Evolutionary conservation across 2,113 vertebrate genomes (phyloP), one percentile per base, ranked within the genome.

Genomic region (Lophotis ruficrista): DNA sequence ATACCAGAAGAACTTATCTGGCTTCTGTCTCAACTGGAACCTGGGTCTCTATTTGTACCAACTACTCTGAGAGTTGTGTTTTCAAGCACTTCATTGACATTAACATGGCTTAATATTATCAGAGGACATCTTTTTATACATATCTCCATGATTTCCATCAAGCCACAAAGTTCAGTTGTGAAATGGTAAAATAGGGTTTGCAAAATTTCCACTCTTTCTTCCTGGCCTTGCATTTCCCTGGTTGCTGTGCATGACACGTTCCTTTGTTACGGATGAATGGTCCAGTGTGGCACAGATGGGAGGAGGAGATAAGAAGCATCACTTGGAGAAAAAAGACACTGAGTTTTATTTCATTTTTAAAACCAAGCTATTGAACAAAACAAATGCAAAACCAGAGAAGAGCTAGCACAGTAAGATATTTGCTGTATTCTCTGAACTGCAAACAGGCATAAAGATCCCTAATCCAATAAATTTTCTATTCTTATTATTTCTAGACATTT

Each of bases 211-310:
- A 12, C 47, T 45, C 18, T 19, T 83, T 30, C 45, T 60, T 23
- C 45, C 6, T 2, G 8, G 22, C 7, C 43, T 21, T 1, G 0
- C 4, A 3, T 73, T 75, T 60, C 61, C 53, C 50, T 57, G 27
- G 14, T 31, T 43, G 81, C 48, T 60, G 30, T 37, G 56, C 8
- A 8, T 35, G 43, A 64, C 11, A 76, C 43, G 31, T 23, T 12
- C 31, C 4, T 77, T 8, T 78, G 50, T 56, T 47, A 27, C 0
- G 3, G 51, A 6, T 14, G 25, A 54, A 7, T 3, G 1, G n/a
- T 47, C 56, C 69, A 62, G 28, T 6, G 2, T 4, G 10, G 11
- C 15, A 76, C 30, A 88, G 45, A 10, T 20, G 23, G n/a, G 10
- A 81, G 51, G 19, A 78, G n/a, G 60, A 60, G 27, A 27, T 15